Base-by-base conservation (phyloP, 1,140 invertebrate genomes). In the Papilio aristodemus region DNA sequence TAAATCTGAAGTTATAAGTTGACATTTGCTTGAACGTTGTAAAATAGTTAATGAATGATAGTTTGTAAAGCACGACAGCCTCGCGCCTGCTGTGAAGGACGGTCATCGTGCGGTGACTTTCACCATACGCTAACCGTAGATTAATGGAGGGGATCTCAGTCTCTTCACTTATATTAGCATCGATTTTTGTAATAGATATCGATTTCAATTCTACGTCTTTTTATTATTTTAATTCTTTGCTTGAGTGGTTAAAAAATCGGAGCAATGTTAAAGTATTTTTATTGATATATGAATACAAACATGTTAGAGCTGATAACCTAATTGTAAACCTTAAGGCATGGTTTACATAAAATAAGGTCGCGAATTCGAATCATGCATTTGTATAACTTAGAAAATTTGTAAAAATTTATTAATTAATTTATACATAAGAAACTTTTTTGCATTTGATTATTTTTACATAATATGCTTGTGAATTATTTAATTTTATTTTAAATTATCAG, bases 111-210 rank as follows among this genome's bases (percentile, higher is more conserved):
- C 17, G 17, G 38, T 43, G 38, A 27, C 62, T 64, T 64, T 64
- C 62, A 64, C 62, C 62, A 38, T 19, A 27, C 62, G 37, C 22
- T 64, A 64, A 38, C 14, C 59, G 59, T 37, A 22, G n/a, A 59
- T 36, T 36, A 38, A 36, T 19, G 36, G 32, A 36, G 59, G 59
- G 59, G 59, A 57, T 22, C 22, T 9, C 13, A 62, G 59, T 38
- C n/a, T 37, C 58, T 62, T 62, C 32, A 13, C n/a, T 36, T 62
- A 13, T 38, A 38, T 37, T n/a, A 37, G 43, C 43, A 50, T 22
- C 17, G 8, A 50, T 50, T 22, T 50, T 50, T 11, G 11, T 22
- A 22, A 54, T 22, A 43, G 41, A 43, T 13, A 54, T 54, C 46
- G 46, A 54, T 54, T 54, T 19, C 10, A 10, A 46, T 46, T 13